Conservation (phyloP, 1,140 invertebrate genomes). For the Microplitis mediator region DNA sequence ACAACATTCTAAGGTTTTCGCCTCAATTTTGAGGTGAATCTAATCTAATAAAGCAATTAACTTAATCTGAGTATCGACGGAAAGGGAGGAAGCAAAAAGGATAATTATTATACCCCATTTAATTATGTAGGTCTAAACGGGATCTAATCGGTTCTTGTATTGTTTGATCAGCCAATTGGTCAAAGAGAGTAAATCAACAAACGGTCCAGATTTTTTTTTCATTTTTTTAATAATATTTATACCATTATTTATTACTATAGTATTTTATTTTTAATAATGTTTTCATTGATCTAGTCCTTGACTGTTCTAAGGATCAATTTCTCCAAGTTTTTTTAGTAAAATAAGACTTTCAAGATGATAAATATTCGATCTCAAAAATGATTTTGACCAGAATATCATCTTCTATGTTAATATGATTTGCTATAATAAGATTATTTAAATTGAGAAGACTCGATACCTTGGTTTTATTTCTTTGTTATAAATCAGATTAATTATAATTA, state of each 20-base stretch:
- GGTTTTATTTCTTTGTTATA: too few species aligned
- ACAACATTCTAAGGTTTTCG: not conserved
- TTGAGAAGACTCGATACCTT: too few species aligned
- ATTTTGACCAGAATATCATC: too few species aligned
- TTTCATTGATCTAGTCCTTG: too few species aligned
- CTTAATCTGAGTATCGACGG: conserved; percentile 34
- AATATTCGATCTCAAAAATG: too few species aligned
- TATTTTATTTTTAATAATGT: not conserved
- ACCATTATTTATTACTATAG: not conserved
- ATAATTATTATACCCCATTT: conserved; percentile 45
- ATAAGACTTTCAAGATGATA: too few species aligned
- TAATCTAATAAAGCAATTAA: conserved; percentile 52
- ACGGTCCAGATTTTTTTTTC: not conserved
- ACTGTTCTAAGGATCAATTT: too few species aligned
- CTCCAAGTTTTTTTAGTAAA: too few species aligned
- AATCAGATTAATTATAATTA: too few species aligned
- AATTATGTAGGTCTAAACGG: conserved; percentile 41
- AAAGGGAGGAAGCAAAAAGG: conserved; percentile 17
- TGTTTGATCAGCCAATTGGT: conserved; percentile 45
- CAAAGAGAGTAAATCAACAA: conserved; percentile 27
- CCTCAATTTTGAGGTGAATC: conserved; percentile 23
- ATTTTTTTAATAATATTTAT: not conserved
- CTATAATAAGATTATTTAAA: too few species aligned
- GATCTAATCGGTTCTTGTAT: conserved; percentile 40
- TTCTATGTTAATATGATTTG: too few species aligned